Base-by-base conservation (phyloP, 2,113 vertebrate genomes). In the Neodon shergylaensis region DNA sequence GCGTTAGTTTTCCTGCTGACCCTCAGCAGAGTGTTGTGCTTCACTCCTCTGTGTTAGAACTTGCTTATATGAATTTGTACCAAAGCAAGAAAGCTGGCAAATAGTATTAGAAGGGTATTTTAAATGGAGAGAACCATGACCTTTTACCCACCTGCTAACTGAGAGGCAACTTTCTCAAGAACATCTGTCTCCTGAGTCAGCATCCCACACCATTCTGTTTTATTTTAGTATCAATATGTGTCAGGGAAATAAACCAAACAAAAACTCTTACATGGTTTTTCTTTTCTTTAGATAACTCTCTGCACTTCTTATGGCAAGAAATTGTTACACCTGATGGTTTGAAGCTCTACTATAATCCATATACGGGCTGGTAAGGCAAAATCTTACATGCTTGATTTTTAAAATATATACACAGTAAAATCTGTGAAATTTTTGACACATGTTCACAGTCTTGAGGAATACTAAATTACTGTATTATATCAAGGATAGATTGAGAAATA, bases 331-430 rank as follows among this genome's bases (percentile, higher is more conserved):
- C 99, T 94, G 99, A 99, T 89, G 99, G 99, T 93, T 98, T 99
- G 94, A 99, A 99, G 98, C 98, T 99, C 90, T 99, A 99, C 98
- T 99, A 99, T 98, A 99, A 99, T 97, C 99, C 99, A 2, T 99
- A 99, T 72, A 99, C 99, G 72, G 99, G 99, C 98, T 99, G 99
- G 99, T 99, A 99, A 90, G 99, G 47, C 73, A 95, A 94, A 97
- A 95, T 95, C 96, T 84, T 78, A 47, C 88, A 21, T 93, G 19
- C 31, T 95, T 94, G 58, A 31, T 89, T 47, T 88, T 54, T 77
- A 89, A 97, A 88, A 86, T 82, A 92, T 72, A 86, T 92, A n/a
- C 11, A 91, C 11, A 91, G 36, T 74, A 86, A 94, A 95, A 88
- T 3, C 28, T 82, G 2, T 85, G 54, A 77, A 47, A 89, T 3